Evolutionary conservation across 2,113 vertebrate species (phyloP), one percentile per base, ranked within the genome.

Genomic region (Pollachius pollachius): DNA sequence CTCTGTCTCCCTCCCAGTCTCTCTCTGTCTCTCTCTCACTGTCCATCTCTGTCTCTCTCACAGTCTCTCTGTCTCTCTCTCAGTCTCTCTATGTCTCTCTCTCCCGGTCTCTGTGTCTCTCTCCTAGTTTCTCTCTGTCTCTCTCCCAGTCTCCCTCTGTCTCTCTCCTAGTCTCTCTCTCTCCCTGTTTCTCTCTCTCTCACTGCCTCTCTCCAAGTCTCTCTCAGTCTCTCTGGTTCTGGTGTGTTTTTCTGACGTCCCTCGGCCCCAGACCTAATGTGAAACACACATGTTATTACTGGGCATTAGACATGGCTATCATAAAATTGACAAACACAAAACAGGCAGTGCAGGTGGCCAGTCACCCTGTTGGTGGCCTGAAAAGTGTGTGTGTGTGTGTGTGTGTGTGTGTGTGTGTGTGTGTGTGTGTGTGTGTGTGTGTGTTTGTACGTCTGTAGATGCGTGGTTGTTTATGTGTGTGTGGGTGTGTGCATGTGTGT

Each of bases 281-380:
- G 81, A 81, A 75, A 73, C 74, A 5, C 59, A 67, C 62, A 64
- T 84, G 16, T 54, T 89, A 77, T 88, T 87, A 85, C 81, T 62
- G 21, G 74, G 69, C 83, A 81, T 90, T 88, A 84, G 82, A 83
- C 69, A 81, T 9, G 52, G 86, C 82, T 81, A 86, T 85, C 88
- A 86, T 89, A 90, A 92, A 90, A 85, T 87, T 89, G 85, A 89
- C 81, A 87, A 88, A 89, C 79, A 88, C 81, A 82, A 89, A 89
- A 89, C 84, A 92, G 88, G 86, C 81, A 77, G 85, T 41, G 62
- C 91, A 91, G 92, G 90, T 92, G 87, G 86, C 78, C 87, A 23
- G 80, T 17, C 65, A 4, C 75, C 71, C 81, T 57, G 63, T 68
- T 68, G 75, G 63, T 79, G 80, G 48, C 13, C 61, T 68, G 75